These are phyloP conservation scores for Drosophila robusta DNA, from an alignment of 2,888 invertebrate genomes.

Conservation along the genomic window DNA sequence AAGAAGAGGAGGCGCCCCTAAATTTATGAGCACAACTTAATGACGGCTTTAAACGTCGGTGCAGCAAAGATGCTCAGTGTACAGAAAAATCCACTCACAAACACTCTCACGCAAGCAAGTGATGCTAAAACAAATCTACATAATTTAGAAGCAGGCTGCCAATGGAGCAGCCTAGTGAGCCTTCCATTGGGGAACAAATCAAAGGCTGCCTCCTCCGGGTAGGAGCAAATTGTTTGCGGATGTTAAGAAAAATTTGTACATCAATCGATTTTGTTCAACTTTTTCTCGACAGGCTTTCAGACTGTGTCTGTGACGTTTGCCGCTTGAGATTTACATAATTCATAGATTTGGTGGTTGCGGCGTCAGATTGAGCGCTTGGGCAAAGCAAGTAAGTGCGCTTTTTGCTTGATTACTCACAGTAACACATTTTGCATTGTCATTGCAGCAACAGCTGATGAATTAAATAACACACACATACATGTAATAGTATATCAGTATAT, in stretches of 20 bases:
- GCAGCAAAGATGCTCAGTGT: conserved; percentile 37
- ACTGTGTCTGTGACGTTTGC: conserved; percentile 59
- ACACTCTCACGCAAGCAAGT: conserved; percentile 50
- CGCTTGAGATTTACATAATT: conserved; percentile 78
- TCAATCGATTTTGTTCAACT: conserved; percentile 80
- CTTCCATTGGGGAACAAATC: conserved; percentile 69
- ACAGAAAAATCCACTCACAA: conserved; percentile 15
- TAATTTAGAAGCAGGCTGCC: conserved; percentile 73
- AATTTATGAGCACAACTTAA: conserved; percentile 76
- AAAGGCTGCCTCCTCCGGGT: conserved; percentile 47
- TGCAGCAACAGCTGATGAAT: conserved; percentile 40
- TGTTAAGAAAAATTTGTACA: conserved; percentile 77
- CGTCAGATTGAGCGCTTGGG: conserved; percentile 54
- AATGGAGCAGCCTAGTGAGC: conserved; percentile 38
- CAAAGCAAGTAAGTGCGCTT: conserved; percentile 24
- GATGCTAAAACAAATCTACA: conserved; percentile 80
- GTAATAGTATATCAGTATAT: no score
- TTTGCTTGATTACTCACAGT: conserved; percentile 55
- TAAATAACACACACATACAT: conserved; percentile 21
- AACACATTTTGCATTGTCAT: conserved; percentile 52
- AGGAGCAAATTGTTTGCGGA: conserved; percentile 72
- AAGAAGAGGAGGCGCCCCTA: conserved; percentile 44
- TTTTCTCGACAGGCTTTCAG: conserved; percentile 39
- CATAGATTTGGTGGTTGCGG: conserved; percentile 56
- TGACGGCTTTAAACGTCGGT: conserved; percentile 73